Percentiles rank a stretch among this genome's conserved stretches.
phyloP scores from a whole-genome alignment of 37 sponge, comb jelly and placozoan species.

The Theonella swinhoei region DNA sequence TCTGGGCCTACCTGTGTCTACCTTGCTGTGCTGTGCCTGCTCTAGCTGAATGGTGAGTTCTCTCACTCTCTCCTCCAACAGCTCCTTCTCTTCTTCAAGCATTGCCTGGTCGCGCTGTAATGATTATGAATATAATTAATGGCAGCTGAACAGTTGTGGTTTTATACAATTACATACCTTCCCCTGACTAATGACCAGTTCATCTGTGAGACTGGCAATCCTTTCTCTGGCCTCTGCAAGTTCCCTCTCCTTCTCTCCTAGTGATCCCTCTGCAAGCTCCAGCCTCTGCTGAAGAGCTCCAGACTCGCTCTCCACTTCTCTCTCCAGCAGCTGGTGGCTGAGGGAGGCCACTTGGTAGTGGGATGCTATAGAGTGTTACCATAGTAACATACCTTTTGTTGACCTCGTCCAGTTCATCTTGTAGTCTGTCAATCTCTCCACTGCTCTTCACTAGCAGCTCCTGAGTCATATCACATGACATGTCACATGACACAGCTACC shows the following conservation, averaged over 20 bases:
- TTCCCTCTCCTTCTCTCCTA: conserved; percentile 46
- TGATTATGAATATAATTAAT: too few species aligned
- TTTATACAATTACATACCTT: too few species aligned
- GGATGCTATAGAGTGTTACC: too few species aligned
- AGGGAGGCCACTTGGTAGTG: too few species aligned
- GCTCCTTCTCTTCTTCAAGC: conserved; percentile 43
- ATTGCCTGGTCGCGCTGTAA: conserved; percentile 19
- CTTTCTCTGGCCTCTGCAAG: conserved; percentile 39
- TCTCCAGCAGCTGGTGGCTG: conserved; percentile 33
- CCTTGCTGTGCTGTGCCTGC: not conserved
- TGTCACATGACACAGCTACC: not conserved
- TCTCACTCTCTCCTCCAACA: conserved; percentile 61
- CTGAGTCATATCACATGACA: not conserved
- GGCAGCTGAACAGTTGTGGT: not conserved
- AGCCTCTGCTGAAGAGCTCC: conserved; percentile 26
- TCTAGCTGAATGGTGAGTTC: conserved; percentile 41
- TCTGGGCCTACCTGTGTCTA: not conserved
- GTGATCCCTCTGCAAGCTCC: conserved; percentile 18
- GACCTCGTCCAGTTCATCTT: conserved; percentile 53
- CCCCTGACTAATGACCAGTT: conserved; percentile 38
- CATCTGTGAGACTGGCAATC: conserved; percentile 29
- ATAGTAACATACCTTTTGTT: conserved; percentile 27
- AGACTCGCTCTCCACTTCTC: conserved; percentile 8
- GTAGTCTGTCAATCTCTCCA: conserved; percentile 6
- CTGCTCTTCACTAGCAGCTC: not conserved